Conservation (phyloP, 2,888 invertebrate species). For the Leptothorax acervorum region DNA sequence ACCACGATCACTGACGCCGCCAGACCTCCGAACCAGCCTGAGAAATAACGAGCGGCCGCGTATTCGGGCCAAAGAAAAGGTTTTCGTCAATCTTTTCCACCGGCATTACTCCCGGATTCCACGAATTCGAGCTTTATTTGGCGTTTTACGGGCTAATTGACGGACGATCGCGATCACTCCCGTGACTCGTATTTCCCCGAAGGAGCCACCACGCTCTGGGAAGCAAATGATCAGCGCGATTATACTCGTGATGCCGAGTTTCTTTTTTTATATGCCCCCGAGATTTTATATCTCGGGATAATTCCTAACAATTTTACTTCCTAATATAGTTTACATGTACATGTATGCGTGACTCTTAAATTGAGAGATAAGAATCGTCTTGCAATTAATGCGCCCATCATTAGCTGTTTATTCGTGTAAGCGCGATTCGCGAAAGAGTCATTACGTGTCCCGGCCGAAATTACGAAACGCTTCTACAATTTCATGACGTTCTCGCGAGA, state of each 20-base stretch:
- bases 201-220: background rate
- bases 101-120: slow-evolving; percentile 36
- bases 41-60: slow-evolving; percentile 65
- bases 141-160: slow-evolving; percentile 42
- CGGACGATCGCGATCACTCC: slow-evolving; percentile 23
- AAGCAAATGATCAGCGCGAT: background rate
- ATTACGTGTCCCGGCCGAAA: slow-evolving; percentile 18
- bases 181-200: background rate
- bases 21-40: slow-evolving; percentile 51
- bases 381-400: slow-evolving; percentile 17
- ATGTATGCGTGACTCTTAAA: background rate
- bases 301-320: slow-evolving; percentile 6
- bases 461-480: slow-evolving; percentile 21
- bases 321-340: background rate
- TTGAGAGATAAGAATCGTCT: slow-evolving; percentile 4
- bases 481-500: background rate
- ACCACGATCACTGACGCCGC: slow-evolving; percentile 78
- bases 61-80: slow-evolving; percentile 44
- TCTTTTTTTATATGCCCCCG: background rate
- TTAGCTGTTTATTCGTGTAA: slow-evolving; percentile 14
- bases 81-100: slow-evolving; percentile 59
- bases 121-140: slow-evolving; percentile 42
- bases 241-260: slow-evolving; percentile 3
- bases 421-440: background rate
- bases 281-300: slow-evolving; percentile 20